Evolutionary conservation across 2,888 invertebrate genomes (phyloP), one percentile per base, ranked within the genome.

Genomic region (Lottia gigantea): DNA sequence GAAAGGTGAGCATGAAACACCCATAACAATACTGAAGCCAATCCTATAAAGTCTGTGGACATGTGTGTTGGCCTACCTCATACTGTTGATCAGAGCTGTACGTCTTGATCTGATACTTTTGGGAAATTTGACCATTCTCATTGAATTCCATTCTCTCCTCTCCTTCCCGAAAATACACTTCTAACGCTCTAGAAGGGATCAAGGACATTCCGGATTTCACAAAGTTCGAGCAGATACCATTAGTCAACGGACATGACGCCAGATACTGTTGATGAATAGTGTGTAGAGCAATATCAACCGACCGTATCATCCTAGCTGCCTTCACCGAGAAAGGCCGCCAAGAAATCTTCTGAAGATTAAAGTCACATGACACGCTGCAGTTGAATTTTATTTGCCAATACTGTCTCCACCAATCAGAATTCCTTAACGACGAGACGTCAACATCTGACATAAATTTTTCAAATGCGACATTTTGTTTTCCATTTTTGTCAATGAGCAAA

Each of bases 271-370:
- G 67, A 61, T 81, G 76, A 8, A 82, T 26, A 2, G 78, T 77
- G 64, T 82, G 81, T 7, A 83, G 68, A 3, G 79, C 67, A 3
- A 81, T 67, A 68, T 83, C 83, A 4, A 81, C 79, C 0, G 76
- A 72, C 40, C 71, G 62, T 7, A 84, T 81, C 12, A 83, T 70
- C 25, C 78, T 74, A 15, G 81, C 78, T 2, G 82, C 78, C n/a
- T 64, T 63, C 31, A 76, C 66, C 0, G 71, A 68, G 0, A 72
- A 70, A 2, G 46, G 25, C 4, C 23, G 67, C 16, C 68, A 66
- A 15, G 66, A 19, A n/a, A 31, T 45, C 23, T 68, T 67, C 26
- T 62, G 49, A 64, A n/a, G 49, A 15, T 0, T 46, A 65, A 26
- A 55, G 47, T 45, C 46, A 25, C 23, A 45, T 19, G 64, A 46